Conservation (phyloP, 1,140 invertebrate species). For the Pogonus chalceus region DNA sequence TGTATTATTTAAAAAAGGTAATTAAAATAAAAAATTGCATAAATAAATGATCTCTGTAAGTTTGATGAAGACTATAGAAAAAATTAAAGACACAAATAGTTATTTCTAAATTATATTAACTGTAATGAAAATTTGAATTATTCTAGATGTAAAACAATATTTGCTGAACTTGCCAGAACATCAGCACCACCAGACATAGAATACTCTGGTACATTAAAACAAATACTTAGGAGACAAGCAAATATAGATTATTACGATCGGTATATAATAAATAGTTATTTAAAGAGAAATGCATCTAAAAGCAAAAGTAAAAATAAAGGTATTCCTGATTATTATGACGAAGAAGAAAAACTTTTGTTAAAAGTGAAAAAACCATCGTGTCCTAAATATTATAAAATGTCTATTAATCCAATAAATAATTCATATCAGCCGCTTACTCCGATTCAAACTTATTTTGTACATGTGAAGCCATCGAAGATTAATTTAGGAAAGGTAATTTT, state of each 20-base stretch:
- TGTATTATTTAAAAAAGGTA: too few relatives aligned
- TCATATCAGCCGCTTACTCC: conserved; percentile 23
- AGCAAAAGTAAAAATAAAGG: too few relatives aligned
- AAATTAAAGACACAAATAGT: too few relatives aligned
- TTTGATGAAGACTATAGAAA: too few relatives aligned
- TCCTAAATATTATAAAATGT: too few relatives aligned
- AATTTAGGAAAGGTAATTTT: conserved; percentile 26
- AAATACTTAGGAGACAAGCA: neutral
- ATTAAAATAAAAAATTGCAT: too few relatives aligned
- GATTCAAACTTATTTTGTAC: conserved; percentile 28
- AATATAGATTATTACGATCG: neutral
- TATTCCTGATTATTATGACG: too few relatives aligned
- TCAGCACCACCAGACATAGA: neutral
- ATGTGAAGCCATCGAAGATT: conserved; percentile 24
- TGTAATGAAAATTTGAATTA: conserved; percentile 9
- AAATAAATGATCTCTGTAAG: too few relatives aligned
- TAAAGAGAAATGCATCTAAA: too few relatives aligned
- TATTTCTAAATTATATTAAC: neutral
- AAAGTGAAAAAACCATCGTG: too few relatives aligned
- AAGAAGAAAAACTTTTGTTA: too few relatives aligned
- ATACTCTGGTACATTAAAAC: neutral
- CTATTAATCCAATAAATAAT: neutral
- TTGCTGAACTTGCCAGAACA: conserved; percentile 12
- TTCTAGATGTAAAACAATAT: conserved; percentile 15
- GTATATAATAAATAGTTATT: neutral